Evolutionary conservation across 2,888 invertebrate species (phyloP), one percentile per base, ranked within the genome.

Genomic region (Lasioglossum vierecki): DNA sequence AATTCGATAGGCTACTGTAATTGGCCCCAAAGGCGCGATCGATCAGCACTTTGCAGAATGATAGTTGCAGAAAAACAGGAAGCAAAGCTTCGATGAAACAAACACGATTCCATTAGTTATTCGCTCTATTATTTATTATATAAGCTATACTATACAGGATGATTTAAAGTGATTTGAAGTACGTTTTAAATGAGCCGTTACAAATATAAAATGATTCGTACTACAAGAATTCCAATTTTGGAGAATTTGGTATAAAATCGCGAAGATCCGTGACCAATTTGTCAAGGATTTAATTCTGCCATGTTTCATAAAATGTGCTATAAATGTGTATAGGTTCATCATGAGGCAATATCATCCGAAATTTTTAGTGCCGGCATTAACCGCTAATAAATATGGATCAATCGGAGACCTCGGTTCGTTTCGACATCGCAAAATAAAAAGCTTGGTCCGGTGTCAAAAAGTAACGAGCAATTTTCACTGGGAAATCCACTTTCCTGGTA

Each of bases 1-100:
- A 60, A 74, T 39, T 57, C 76, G 63, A 80, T n/a, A 39, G 63
- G 41, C 49, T 30, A 22, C 30, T 46, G 26, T 77, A 77, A 85
- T 85, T 70, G 76, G 72, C 11, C 79, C 77, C 80, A 70, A 22
- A 77, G 74, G 80, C 41, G 13, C 70, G 46, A 80, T 79, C 68
- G 73, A 84, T 85, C 66, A 70, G 35, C n/a, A 44, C 35, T 83
- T 11, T 41, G 60, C 26, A 35, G 39, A 44, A 68, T 68, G 44
- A 60, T 76, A 70, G 76, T 84, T 73, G 68, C 84, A 26, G 57
- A 66, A 53, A 83, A 78, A 75, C 83, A 75, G 13, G 73, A n/a
- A 46, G 57, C 46, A 70, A 79, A 22, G n/a, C 30, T n/a, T 26
- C 30, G 35, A 11, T 2, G 39, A 49, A 78, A 75, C 74, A 63